phyloP scores from a whole-genome alignment of 2,113 vertebrate genomes.

The Hippocampus barbouri region DNA sequence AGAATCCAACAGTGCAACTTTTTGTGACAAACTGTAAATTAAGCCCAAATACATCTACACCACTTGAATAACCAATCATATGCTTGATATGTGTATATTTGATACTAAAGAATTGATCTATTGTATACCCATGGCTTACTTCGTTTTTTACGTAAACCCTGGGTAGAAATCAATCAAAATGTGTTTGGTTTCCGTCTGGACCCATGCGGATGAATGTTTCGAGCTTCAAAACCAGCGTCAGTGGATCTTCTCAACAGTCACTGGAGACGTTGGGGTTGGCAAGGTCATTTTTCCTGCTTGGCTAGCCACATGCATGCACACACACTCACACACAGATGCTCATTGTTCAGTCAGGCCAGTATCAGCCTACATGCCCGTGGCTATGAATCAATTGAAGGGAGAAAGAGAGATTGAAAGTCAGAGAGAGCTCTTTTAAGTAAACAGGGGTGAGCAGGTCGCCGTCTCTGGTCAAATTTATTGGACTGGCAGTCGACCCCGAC shows the following conservation, averaged over 20 bases:
- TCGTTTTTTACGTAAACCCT: slow-evolving; percentile 3
- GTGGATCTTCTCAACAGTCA: slow-evolving; percentile 36
- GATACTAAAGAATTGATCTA: neutral
- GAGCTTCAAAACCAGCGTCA: slow-evolving; percentile 16
- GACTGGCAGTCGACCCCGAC: slow-evolving; percentile 59
- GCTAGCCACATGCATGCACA: slow-evolving; percentile 33
- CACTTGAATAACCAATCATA: neutral
- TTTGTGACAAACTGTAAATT: neutral
- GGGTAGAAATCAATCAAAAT: slow-evolving; percentile 5
- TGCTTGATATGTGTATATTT: neutral
- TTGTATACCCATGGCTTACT: slow-evolving; percentile 1
- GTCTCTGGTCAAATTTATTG: slow-evolving; percentile 79
- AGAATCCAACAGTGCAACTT: neutral
- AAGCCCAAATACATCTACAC: neutral
- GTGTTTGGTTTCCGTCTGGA: slow-evolving; percentile 15
- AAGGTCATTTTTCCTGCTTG: slow-evolving; percentile 58
- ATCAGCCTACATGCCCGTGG: slow-evolving; percentile 79
- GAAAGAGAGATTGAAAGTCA: slow-evolving; percentile 64
- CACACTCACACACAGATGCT: slow-evolving; percentile 63
- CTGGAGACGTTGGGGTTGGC: slow-evolving; percentile 43
- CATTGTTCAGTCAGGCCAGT: slow-evolving; percentile 73
- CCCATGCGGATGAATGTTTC: slow-evolving; percentile 11
- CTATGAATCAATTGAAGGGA: slow-evolving; percentile 77
- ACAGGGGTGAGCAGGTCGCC: slow-evolving; percentile 71
- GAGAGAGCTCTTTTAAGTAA: slow-evolving; percentile 75